Evolutionary conservation across 2,888 invertebrate species (phyloP).

Genomic region (Epistrophe eligans): DNA sequence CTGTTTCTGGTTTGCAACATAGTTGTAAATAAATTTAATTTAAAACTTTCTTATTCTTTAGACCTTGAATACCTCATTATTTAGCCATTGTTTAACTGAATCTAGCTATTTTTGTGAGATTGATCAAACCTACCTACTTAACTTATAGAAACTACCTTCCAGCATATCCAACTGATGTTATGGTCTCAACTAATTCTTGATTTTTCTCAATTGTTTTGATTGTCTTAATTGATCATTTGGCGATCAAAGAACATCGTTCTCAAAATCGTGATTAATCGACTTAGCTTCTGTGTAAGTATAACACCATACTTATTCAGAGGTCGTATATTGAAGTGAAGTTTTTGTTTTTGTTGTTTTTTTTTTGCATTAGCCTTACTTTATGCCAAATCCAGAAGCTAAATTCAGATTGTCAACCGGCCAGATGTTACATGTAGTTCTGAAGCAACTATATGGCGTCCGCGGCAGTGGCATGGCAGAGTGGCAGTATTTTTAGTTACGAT

Average conservation of each 20-base stretch:
- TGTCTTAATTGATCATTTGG: constrained; percentile 69
- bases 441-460: background rate
- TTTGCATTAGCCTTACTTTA: constrained; percentile 17
- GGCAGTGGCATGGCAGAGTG: background rate
- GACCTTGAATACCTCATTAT: background rate
- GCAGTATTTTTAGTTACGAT: constrained; percentile 60
- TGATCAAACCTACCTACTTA: constrained; percentile 5
- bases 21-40: background rate
- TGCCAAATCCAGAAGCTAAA: constrained; percentile 70
- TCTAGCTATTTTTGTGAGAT: background rate
- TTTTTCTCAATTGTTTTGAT: constrained; percentile 34
- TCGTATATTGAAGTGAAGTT: constrained; percentile 30
- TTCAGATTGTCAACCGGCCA: constrained; percentile 68
- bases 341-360: background rate
- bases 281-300: constrained; percentile 13
- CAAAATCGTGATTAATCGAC: constrained; percentile 72
- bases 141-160: background rate
- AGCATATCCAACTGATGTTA: background rate
- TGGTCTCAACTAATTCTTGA: constrained; percentile 4
- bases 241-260: constrained; percentile 64
- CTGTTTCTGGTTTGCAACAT: too few species aligned
- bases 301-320: constrained; percentile 47
- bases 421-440: constrained; percentile 54
- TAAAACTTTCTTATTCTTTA: background rate
- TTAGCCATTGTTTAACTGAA: background rate